Evolutionary conservation across 2,888 invertebrate genomes (phyloP), one percentile per base, ranked within the genome.

Genomic region (Pocota personata): DNA sequence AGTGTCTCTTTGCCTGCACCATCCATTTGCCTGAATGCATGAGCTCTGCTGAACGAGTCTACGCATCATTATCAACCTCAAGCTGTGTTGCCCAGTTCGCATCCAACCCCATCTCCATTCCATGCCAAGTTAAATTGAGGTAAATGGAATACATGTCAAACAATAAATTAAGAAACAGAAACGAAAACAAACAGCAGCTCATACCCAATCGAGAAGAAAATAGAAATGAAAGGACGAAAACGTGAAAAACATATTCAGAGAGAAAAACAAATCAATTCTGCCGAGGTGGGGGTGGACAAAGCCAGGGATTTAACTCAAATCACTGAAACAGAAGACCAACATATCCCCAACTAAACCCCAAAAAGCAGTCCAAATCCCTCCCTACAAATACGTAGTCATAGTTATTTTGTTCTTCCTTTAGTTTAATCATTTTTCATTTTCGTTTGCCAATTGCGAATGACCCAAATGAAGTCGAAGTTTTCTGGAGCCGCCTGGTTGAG

Each of bases 131-230:
- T 43, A 48, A 71, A 82, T 82, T 76, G 40, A 55, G 71, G 57
- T 64, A 69, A 77, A 77, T 66, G 77, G 64, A 77, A 77, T 71
- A 57, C 77, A 77, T 77, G 71, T 40, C 77, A 72, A 71, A 64
- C 64, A 82, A 77, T 71, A 82, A 82, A 82, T 82, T 64, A 76
- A 76, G 64, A 71, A 48, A 58, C 55, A 55, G 55, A 43, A 55
- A 40, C 46, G 48, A 57, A 57, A 67, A 67, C 76, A 76, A 57
- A 57, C 75, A 75, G 43, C 40, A 62, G 37, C 16, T 50, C 73
- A 24, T 32, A 55, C 46, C 14, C 57, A 66, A 66, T 48, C 5
- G 57, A 27, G 46, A 14, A 32, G 57, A 35, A 57, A 57, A 30
- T 37, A 55, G 21, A 66, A 46, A 27, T 10, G 37, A 57, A 75